A percentile compares a stretch with the other conserved stretches of the same genome.
Evolutionary conservation across 2,113 vertebrate species (phyloP).

Genomic region (Charadrius vociferus): DNA sequence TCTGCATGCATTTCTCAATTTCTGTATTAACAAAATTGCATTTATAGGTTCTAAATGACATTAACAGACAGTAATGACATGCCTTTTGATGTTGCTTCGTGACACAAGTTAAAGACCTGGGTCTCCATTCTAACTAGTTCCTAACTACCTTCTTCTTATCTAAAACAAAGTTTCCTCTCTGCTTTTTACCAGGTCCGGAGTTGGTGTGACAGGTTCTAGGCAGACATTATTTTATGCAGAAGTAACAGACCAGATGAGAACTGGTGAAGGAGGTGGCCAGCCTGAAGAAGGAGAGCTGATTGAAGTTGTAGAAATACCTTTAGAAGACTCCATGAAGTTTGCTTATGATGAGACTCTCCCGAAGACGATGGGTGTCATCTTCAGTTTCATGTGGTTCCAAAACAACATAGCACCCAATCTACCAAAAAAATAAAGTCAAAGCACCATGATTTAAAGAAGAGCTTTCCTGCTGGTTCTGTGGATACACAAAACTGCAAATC

Average conservation of each 20-base stretch:
- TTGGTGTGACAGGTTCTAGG: slow-evolving; percentile 84
- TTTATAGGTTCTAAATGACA: neutral
- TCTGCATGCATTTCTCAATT: neutral
- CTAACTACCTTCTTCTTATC: neutral
- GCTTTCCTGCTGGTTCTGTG: neutral
- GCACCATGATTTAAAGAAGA: neutral
- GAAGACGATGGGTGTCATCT: slow-evolving; percentile 88
- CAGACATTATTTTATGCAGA: slow-evolving; percentile 91
- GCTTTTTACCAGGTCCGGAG: slow-evolving; percentile 78
- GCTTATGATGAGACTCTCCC: slow-evolving; percentile 85
- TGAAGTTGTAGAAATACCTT: slow-evolving; percentile 87
- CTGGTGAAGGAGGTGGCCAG: slow-evolving; percentile 81
- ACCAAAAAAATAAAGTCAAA: neutral
- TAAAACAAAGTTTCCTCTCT: neutral
- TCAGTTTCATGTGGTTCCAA: slow-evolving; percentile 91
- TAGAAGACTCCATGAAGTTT: slow-evolving; percentile 88
- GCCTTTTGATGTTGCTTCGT: neutral
- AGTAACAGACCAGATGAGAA: slow-evolving; percentile 86
- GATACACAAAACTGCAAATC: neutral
- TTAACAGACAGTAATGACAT: neutral
- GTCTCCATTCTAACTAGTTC: neutral
- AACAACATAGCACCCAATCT: slow-evolving; percentile 84
- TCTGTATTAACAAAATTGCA: neutral
- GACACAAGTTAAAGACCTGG: neutral
- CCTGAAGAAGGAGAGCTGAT: slow-evolving; percentile 87